These are phyloP conservation scores for Thereva nobilitata DNA, from an alignment of 2,888 invertebrate species.

Conservation along the genomic window DNA sequence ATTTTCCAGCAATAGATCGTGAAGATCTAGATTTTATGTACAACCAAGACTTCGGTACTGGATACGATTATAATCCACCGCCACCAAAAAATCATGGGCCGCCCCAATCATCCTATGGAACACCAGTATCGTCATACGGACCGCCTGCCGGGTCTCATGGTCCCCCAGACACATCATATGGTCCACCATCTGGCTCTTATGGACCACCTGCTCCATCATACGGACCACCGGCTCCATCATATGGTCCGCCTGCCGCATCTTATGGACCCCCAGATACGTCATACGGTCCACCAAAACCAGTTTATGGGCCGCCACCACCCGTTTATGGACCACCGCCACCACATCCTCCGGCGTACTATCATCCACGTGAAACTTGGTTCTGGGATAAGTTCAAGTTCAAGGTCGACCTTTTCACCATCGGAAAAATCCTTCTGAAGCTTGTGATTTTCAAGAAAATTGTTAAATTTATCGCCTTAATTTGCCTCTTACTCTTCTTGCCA, in stretches of 20 bases:
- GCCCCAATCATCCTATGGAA: constrained; percentile 58
- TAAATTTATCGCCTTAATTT: constrained; percentile 76
- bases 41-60: constrained; percentile 35
- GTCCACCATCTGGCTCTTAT: neutral
- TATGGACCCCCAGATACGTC: constrained; percentile 56
- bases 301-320: constrained; percentile 58
- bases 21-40: constrained; percentile 37
- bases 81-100: constrained; percentile 50
- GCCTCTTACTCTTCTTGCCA: constrained; percentile 75
- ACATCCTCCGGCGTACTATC: constrained; percentile 46
- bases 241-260: constrained; percentile 48
- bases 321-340: constrained; percentile 60
- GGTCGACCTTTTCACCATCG: constrained; percentile 71
- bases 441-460: constrained; percentile 81
- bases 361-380: constrained; percentile 59
- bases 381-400: constrained; percentile 72
- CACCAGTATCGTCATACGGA: constrained; percentile 56
- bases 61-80: constrained; percentile 40
- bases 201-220: neutral
- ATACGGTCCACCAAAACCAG: constrained; percentile 59
- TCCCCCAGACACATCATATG: constrained; percentile 53
- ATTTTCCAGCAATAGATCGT: constrained; percentile 14
- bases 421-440: constrained; percentile 75
- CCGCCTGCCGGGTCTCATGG: constrained; percentile 53
- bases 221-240: neutral